Percentiles rank a stretch among this genome's conserved stretches.
These are phyloP conservation scores for Pogonognathellus flavescens DNA, from an alignment of 1,140 invertebrate species.

Conservation along the genomic window DNA sequence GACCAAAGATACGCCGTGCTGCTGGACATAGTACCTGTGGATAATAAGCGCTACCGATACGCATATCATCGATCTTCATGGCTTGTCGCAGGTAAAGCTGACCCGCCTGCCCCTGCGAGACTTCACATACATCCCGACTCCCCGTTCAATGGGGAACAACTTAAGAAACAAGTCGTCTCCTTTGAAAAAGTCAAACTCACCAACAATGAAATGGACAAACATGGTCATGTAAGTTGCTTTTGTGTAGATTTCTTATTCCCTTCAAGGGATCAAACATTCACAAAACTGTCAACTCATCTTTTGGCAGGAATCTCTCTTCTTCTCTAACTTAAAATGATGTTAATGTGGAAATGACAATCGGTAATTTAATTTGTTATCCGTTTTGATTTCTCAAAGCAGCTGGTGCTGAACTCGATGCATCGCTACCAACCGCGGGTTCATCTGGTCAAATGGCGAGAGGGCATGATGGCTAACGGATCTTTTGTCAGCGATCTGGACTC, in stretches of 20 bases:
- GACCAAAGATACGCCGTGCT: conserved; percentile 74
- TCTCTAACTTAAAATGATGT: not conserved
- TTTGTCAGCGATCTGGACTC: conserved; percentile 72
- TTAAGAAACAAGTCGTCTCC: conserved; percentile 79
- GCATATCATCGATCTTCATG: conserved; percentile 80
- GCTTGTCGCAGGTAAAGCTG: conserved; percentile 80
- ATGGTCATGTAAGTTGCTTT: conserved; percentile 76
- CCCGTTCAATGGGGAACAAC: conserved; percentile 77
- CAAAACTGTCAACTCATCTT: conserved; percentile 32
- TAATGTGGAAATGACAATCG: not conserved
- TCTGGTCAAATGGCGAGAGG: conserved; percentile 73
- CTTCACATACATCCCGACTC: conserved; percentile 79
- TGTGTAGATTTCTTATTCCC: conserved; percentile 24
- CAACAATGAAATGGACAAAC: conserved; percentile 80
- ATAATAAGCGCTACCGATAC: conserved; percentile 80
- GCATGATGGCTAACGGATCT: conserved; percentile 68
- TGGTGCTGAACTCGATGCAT: conserved; percentile 82
- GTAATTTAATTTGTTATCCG: conserved; percentile 3
- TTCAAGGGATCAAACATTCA: not conserved
- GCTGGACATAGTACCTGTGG: conserved; percentile 78
- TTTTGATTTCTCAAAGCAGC: conserved; percentile 70
- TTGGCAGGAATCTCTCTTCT: not conserved
- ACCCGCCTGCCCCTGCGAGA: conserved; percentile 75
- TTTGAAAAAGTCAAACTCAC: conserved; percentile 83
- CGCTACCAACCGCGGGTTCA: conserved; percentile 80